phyloP scores from a whole-genome alignment of 2,797 vertebrate species.

The Tauraco hartlaubi region DNA sequence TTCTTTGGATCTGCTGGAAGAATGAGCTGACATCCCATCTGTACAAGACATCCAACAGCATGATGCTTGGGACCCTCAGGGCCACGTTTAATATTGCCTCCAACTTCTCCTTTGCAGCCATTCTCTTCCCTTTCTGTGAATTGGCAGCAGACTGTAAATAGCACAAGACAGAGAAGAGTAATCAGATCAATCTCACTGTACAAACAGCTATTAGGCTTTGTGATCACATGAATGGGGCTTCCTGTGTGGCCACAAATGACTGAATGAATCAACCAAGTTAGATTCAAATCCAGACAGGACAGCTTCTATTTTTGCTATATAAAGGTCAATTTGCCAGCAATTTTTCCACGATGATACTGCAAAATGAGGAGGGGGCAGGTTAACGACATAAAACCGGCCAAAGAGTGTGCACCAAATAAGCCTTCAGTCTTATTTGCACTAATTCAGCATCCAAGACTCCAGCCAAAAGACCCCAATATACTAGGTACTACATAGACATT shows the following conservation, averaged over 20 bases:
- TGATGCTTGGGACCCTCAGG: constrained; percentile 96
- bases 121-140: constrained; percentile 74
- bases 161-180: constrained; percentile 50
- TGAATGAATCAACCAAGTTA: constrained; percentile 47
- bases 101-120: constrained; percentile 94
- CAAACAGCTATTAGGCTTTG: constrained; percentile 51
- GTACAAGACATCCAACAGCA: constrained; percentile 97
- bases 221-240: constrained; percentile 45
- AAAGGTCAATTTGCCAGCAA: constrained; percentile 20
- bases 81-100: constrained; percentile 97
- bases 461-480: background rate
- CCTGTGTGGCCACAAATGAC: constrained; percentile 30
- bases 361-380: background rate
- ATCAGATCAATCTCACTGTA: constrained; percentile 66
- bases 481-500: background rate
- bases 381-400: background rate
- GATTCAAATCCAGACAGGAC: constrained; percentile 30
- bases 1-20: constrained; percentile 99
- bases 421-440: background rate
- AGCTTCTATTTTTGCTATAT: constrained; percentile 20
- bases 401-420: background rate
- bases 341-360: background rate
- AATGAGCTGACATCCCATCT: constrained; percentile 99
- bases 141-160: constrained; percentile 73
- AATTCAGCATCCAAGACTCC: background rate